These are phyloP conservation scores for Aldabrachelys gigantea DNA, from an alignment of 2,113 vertebrate genomes.

Conservation along the genomic window DNA sequence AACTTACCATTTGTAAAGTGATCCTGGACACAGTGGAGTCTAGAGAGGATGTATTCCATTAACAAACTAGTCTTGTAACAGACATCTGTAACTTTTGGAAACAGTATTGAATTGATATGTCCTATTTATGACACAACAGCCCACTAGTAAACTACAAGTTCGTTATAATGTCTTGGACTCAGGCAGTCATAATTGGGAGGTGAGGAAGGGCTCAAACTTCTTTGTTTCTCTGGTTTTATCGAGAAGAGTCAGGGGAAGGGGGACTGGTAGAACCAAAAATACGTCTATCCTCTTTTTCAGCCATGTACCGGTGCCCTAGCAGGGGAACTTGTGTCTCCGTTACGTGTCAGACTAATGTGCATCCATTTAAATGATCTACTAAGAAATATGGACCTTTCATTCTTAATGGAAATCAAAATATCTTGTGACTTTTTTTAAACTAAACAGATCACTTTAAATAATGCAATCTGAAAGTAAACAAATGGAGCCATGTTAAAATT, in stretches of 20 bases:
- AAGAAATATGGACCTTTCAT: conserved; percentile 31
- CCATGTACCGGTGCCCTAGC: background rate
- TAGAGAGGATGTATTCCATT: background rate
- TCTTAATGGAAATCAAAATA: background rate
- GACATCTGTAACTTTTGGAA: background rate
- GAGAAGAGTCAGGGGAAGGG: background rate
- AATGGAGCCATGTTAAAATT: background rate
- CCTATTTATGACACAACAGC: background rate
- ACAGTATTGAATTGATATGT: accelerated
- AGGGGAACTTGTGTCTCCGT: background rate
- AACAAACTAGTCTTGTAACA: background rate
- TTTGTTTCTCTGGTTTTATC: background rate
- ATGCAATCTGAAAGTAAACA: background rate
- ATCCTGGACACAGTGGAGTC: background rate
- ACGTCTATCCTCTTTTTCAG: background rate
- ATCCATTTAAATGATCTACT: background rate
- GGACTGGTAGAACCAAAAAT: accelerated
- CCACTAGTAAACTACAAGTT: background rate
- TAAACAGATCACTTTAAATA: background rate
- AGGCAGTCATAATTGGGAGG: background rate
- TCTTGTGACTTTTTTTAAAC: background rate
- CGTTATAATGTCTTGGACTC: accelerated
- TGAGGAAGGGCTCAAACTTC: background rate
- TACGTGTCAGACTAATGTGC: background rate
- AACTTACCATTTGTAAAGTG: background rate